Evolutionary conservation across 2,113 vertebrate species (phyloP).

Genomic region (Silurus asotus): DNA sequence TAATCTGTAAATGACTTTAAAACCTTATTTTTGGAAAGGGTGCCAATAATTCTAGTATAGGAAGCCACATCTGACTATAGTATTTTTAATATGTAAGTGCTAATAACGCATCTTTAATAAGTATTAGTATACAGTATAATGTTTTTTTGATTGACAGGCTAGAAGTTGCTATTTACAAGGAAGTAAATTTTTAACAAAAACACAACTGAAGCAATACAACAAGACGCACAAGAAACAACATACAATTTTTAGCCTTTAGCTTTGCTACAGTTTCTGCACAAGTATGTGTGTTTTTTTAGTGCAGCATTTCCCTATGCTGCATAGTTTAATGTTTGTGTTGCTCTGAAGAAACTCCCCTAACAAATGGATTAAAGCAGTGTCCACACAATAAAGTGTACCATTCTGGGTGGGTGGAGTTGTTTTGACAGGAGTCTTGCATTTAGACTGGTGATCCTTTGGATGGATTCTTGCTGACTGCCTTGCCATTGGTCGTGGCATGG

Average conservation of each 20-base stretch:
- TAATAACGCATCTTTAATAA: background rate
- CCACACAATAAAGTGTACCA: background rate
- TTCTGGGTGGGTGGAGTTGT: too few relatives aligned
- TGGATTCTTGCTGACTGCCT: background rate
- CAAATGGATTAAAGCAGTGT: background rate
- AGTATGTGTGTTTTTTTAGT: background rate
- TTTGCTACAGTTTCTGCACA: conserved; percentile 35
- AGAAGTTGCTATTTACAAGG: background rate
- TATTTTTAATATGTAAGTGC: background rate
- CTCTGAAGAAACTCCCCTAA: background rate
- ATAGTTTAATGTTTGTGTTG: background rate
- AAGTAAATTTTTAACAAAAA: background rate
- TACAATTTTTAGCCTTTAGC: background rate
- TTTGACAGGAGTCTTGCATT: background rate
- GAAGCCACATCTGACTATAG: background rate
- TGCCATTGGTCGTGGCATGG: background rate
- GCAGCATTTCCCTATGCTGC: background rate
- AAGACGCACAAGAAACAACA: background rate
- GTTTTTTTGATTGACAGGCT: background rate
- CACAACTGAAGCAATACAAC: background rate
- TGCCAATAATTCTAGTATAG: background rate
- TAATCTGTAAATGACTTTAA: too few relatives aligned
- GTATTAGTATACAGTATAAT: background rate
- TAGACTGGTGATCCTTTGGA: background rate
- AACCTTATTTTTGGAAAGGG: background rate